Evolutionary conservation across 2,113 vertebrate genomes (phyloP), one percentile per base, ranked within the genome.

Genomic region (Uropsilus gracilis): DNA sequence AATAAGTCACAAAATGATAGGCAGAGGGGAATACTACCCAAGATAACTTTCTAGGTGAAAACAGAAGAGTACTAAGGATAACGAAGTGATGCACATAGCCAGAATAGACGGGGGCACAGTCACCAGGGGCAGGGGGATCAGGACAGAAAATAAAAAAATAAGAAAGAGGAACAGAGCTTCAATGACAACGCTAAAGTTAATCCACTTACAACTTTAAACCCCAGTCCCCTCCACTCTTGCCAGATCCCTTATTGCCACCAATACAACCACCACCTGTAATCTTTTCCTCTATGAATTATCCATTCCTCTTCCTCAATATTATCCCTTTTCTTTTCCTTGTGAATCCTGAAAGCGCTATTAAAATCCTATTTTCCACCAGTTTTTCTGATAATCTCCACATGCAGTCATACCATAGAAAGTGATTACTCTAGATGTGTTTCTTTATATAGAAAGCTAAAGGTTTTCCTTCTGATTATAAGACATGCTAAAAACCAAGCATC

Each of bases 371-470:
- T 81, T 71, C 37, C 63, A 91, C 26, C n/a, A 71, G 6, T 44
- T 95, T 96, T 69, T 73, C 39, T 30, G 24, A 88, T 86, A 94
- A 87, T 78, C 63, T 71, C 89, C 48, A 86, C 69, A 76, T 44
- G 20, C 26, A 83, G 53, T 86, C 20, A 44, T 42, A 92, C 71
- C 13, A 82, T 34, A 76, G 71, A 61, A 86, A 86, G 57, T n/a
- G 53, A 94, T 28, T 92, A 26, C 37, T 96, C 30, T 77, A 82
- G 16, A 92, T 82, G 39, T 57, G 32, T 32, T 64, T 73, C 32
- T 66, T 82, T 17, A 75, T 46, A 82, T 66, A 57, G 24, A 63
- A 88, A 80, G 73, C 64, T 72, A 80, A 11, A 93, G 66, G 73
- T 88, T 93, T 66, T 81, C 46, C 48, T 73, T 75, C 73, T 71